Base-by-base conservation (phyloP, 2,797 vertebrate genomes). In the Takifugu ocellatus region DNA sequence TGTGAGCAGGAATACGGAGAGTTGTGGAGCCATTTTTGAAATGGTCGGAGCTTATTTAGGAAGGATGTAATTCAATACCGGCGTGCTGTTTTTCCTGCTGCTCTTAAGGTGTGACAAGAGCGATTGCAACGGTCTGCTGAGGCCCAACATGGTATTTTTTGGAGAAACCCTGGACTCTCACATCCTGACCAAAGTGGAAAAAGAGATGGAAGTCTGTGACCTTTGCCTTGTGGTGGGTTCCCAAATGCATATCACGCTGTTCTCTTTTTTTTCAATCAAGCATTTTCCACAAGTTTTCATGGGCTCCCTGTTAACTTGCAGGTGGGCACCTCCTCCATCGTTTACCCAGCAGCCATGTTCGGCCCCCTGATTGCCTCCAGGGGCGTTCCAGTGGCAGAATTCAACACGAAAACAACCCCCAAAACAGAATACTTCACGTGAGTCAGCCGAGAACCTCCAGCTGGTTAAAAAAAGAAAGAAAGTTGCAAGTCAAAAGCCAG, bases 321-420 rank as follows among this genome's bases (percentile, higher is more conserved):
- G 96, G 95, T 98, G 33, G 96, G 97, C 24, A 96, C 96, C 0
- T 96, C 97, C 39, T 97, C 96, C 0, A 90, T 97, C 49, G 96
- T 99, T 62, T 98, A 96, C 81, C 97, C 96, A 0, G 96, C 96
- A 0, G 97, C 96, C 50, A 93, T 96, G 93, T 98, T 98, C 68
- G 96, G 94, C 10, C 96, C 97, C 0, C 94, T 94, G 74, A 94
- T 98, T 29, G 94, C 95, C 0, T 92, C 93, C 58, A 90, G 96
- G 54, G 95, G 95, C 0, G 80, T 99, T 50, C 95, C 96, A 0
- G 97, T 98, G 49, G 96, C 95, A 0, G 97, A 99, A 61, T 98
- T 99, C 61, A 99, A 98, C 84, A 93, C 66, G 51, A 83, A 88
- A 25, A 65, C 79, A 21, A 96, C 94, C 25, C 92, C 93, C 0